Evolutionary conservation across 2,888 invertebrate genomes (phyloP), one percentile per base, ranked within the genome.

Genomic region (Oxytorus armatus): DNA sequence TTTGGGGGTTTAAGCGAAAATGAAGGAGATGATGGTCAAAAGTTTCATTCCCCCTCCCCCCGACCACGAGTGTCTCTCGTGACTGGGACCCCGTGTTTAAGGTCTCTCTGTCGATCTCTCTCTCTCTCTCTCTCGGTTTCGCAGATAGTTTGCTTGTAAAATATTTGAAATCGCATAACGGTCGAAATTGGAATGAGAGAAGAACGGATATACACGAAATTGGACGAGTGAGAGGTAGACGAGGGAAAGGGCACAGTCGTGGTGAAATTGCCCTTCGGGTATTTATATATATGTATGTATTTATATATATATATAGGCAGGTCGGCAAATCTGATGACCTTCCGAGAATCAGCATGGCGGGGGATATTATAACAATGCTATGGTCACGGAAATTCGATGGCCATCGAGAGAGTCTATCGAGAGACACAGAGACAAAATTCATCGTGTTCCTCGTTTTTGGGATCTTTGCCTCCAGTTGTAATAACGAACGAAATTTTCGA

Each of bases 321-420:
- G 47, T 61, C 73, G 66, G 59, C 49, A 66, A 69, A 76, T 53
- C 55, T 61, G 77, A 65, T 79, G 83, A 82, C 83, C 84, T 87
- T 87, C 85, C 81, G 33, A 82, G 86, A 86, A 86, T 77, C 59
- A 74, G 57, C 73, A 76, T 83, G 77, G 80, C 77, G 75, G 69
- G 55, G 57, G 59, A 77, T 53, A 73, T 36, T 63, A 10, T 57
- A 55, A 82, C 80, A 83, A 84, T 82, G 65, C 77, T 25, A 14
- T 44, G 23, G 23, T 21, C 14, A 81, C 63, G 81, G 81, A 36
- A 84, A 83, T 83, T 83, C 80, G 77, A 77, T 63, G 85, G 74
- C 42, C 53, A 49, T 39, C 8, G 36, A 36, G n/a, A n/a, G n/a
- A n/a, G n/a, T 8, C n/a, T 4, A 33, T 57, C 36, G 33, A 16